phyloP scores from a whole-genome alignment of 2,113 vertebrate genomes.

The Lepisosteus osseus region DNA sequence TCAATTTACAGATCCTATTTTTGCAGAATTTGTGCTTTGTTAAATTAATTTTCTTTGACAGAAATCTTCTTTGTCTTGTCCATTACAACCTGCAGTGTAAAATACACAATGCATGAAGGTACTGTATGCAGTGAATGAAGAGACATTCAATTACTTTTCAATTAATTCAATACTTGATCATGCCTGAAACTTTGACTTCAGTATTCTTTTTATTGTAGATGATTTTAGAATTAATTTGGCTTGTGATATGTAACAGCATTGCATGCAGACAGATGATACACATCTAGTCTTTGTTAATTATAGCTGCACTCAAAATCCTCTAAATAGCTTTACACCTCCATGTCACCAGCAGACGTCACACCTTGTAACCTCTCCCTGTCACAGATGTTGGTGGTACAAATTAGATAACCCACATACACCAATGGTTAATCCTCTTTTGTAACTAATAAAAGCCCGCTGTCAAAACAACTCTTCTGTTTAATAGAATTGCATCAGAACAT shows the following conservation, averaged over 20 bases:
- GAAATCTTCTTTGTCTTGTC: not conserved
- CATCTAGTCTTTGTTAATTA: slow-evolving; percentile 12
- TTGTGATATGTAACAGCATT: not conserved
- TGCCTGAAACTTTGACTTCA: too few relatives aligned
- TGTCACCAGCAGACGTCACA: not conserved
- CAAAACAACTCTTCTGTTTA: too few relatives aligned
- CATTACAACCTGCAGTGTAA: too few relatives aligned
- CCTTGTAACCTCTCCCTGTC: not conserved
- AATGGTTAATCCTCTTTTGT: not conserved
- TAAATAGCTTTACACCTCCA: slow-evolving; percentile 11
- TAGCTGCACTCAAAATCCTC: slow-evolving; percentile 12
- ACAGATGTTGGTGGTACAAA: not conserved
- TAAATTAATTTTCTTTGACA: not conserved
- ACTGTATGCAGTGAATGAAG: too few relatives aligned
- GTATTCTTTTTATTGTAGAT: too few relatives aligned
- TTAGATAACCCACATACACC: not conserved
- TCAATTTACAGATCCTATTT: too few relatives aligned
- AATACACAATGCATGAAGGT: not conserved
- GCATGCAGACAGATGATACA: not conserved
- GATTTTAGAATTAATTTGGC: not conserved
- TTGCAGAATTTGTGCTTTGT: too few relatives aligned
- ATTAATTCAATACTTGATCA: too few relatives aligned
- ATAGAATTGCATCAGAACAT: too few relatives aligned
- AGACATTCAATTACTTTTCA: too few relatives aligned
- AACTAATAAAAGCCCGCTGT: not conserved